Percentiles rank a stretch among this genome's conserved stretches.
phyloP scores from a whole-genome alignment of 2,888 invertebrate genomes.

The Epistrophe eligans region DNA sequence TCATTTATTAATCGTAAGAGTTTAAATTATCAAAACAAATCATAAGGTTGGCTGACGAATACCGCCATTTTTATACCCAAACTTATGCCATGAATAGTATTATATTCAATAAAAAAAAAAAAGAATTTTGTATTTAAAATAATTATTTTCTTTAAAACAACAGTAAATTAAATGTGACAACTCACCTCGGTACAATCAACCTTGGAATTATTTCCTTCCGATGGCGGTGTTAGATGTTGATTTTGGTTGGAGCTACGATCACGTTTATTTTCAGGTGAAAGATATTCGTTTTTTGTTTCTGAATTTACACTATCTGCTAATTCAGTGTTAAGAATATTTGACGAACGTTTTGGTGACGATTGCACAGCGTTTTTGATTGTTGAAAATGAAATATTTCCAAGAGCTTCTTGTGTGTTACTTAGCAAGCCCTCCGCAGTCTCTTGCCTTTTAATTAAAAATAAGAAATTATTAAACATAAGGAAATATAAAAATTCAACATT shows the following conservation, averaged over 20 bases:
- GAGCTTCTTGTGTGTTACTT: conserved; percentile 88
- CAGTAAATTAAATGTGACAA: not conserved
- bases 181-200: conserved; percentile 76
- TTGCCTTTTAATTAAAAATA: conserved; percentile 84
- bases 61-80: too few species aligned
- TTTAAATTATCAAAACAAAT: too few species aligned
- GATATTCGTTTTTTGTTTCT: not conserved
- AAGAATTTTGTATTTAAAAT: not conserved
- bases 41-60: too few species aligned
- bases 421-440: conserved; percentile 88
- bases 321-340: conserved; percentile 34
- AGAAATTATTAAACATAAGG: not conserved
- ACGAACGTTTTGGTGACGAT: conserved; percentile 66
- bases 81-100: too few species aligned
- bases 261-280: not conserved
- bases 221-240: conserved; percentile 39
- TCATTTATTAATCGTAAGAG: too few species aligned
- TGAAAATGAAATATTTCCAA: conserved; percentile 87
- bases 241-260: conserved; percentile 80
- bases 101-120: too few species aligned
- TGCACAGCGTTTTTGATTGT: conserved; percentile 85
- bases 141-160: not conserved
- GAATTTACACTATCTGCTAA: not conserved
- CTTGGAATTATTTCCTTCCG: conserved; percentile 58
- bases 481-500: not conserved